These are phyloP conservation scores for Pachycephala philippinensis DNA, from an alignment of 2,113 vertebrate genomes.

Conservation along the genomic window DNA sequence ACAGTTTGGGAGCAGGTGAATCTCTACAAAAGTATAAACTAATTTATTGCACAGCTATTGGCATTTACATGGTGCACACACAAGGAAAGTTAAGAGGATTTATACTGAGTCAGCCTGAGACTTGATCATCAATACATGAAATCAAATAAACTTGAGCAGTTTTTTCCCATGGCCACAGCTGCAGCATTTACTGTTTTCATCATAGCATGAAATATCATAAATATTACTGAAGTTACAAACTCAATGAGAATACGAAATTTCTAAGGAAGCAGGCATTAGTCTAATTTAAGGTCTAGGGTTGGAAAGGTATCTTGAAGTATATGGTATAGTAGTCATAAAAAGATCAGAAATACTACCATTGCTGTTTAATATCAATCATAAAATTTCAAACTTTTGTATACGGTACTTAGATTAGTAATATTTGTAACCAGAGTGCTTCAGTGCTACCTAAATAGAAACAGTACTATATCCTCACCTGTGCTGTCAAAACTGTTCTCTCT, in stretches of 20 bases:
- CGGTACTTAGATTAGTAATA: not conserved
- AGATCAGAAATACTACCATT: not conserved
- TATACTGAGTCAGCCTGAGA: not conserved
- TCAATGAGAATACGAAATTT: not conserved
- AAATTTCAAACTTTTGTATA: not conserved
- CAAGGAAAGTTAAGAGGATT: not conserved
- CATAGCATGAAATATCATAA: not conserved
- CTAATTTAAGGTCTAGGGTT: not conserved
- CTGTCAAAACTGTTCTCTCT: conserved; percentile 69
- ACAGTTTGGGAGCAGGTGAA: not conserved
- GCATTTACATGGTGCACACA: not conserved
- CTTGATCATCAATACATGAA: not conserved
- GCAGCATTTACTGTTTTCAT: not conserved
- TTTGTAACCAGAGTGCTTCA: not conserved
- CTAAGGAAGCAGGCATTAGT: not conserved
- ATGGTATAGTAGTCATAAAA: not conserved
- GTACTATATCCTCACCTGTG: conserved; percentile 60
- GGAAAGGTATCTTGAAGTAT: not conserved
- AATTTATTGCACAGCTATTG: not conserved
- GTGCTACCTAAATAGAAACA: not conserved
- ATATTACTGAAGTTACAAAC: not conserved
- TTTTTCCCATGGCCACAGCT: not conserved
- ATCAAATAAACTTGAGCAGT: not conserved
- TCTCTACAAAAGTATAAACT: not conserved
- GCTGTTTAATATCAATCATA: not conserved